phyloP scores from a whole-genome alignment of 2,113 vertebrate species.

The Vireo altiloquus region DNA sequence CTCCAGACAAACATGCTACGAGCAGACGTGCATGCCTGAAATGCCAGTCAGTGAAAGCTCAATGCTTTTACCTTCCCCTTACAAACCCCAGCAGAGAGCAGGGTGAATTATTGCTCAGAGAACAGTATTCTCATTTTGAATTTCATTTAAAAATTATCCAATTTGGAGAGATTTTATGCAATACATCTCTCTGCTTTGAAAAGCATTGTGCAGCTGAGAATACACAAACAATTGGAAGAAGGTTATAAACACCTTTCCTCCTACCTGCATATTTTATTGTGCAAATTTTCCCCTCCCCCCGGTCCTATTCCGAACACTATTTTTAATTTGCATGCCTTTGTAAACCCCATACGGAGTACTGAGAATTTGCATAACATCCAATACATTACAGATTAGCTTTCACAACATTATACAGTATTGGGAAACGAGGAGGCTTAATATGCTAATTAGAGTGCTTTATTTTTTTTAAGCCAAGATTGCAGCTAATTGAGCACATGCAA shows the following conservation, averaged over 20 bases:
- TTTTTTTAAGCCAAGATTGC: slow-evolving; percentile 46
- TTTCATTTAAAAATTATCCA: slow-evolving; percentile 26
- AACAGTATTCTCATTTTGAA: background rate
- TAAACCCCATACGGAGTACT: slow-evolving; percentile 38
- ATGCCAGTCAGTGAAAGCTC: background rate
- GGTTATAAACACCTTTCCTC: slow-evolving; percentile 46
- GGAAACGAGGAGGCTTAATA: slow-evolving; percentile 60
- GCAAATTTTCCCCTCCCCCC: slow-evolving; percentile 36
- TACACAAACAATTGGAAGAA: slow-evolving; percentile 24
- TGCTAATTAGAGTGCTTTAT: slow-evolving; percentile 52
- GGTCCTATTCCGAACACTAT: slow-evolving; percentile 35
- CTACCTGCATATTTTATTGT: slow-evolving; percentile 29
- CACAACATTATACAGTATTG: slow-evolving; percentile 58
- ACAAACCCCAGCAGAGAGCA: background rate
- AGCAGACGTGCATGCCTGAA: background rate
- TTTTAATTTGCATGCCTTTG: slow-evolving; percentile 59
- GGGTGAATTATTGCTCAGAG: background rate
- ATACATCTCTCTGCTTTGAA: background rate
- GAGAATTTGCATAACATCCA: slow-evolving; percentile 59
- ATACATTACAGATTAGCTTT: slow-evolving; percentile 66
- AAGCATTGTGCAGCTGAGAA: slow-evolving; percentile 39
- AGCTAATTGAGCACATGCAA: slow-evolving; percentile 10
- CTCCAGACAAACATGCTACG: rapidly evolving
- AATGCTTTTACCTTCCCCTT: background rate
- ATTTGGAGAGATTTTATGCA: background rate